A percentile compares a stretch with the other conserved stretches of the same genome.
These are phyloP conservation scores for Parnassius apollo DNA, from an alignment of 2,888 invertebrate species.

Conservation along the genomic window DNA sequence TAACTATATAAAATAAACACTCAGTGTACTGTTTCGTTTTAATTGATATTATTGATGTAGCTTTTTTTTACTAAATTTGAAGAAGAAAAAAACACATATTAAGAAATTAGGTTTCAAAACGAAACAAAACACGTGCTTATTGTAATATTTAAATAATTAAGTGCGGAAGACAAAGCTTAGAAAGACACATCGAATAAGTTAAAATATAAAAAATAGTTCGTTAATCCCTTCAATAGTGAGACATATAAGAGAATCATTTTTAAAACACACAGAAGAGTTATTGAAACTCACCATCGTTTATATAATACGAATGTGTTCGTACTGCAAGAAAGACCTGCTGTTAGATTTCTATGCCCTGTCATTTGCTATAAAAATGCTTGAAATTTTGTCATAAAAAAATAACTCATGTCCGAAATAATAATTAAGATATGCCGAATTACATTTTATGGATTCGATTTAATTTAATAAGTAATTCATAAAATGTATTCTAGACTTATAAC, in stretches of 20 bases:
- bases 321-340: not conserved
- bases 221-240: not conserved
- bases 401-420: no score
- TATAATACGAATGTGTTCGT: not conserved
- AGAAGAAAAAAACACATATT: no score
- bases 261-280: not conserved
- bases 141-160: not conserved
- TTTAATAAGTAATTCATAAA: no score
- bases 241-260: not conserved
- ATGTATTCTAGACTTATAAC: no score
- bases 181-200: not conserved
- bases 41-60: not conserved
- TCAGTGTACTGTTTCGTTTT: not conserved
- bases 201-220: not conserved
- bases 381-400: not conserved
- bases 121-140: not conserved
- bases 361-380: not conserved
- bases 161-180: constrained; percentile 6
- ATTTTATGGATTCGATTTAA: no score
- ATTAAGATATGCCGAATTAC: no score
- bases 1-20: not conserved
- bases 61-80: no score
- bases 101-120: not conserved
- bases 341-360: constrained; percentile 1
- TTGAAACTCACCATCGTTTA: not conserved